Conservation (phyloP, 2,113 vertebrate species). For the Junco hyemalis region DNA sequence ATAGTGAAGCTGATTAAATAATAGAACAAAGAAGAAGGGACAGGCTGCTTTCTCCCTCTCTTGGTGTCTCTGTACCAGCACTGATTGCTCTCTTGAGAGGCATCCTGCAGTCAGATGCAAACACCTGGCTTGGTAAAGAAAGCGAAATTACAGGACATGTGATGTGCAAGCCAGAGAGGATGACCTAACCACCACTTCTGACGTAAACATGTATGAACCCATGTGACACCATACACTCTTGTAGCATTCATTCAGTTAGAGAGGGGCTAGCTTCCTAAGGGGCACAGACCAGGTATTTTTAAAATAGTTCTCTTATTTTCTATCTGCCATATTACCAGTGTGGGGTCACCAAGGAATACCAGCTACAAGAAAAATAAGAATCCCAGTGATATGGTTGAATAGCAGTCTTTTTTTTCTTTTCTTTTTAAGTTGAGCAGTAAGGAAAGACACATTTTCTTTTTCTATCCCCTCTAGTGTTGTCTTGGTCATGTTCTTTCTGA, state of each 20-base stretch:
- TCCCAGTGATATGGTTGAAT: neutral
- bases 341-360: neutral
- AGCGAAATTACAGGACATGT: neutral
- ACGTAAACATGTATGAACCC: neutral
- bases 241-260: neutral
- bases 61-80: neutral
- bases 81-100: neutral
- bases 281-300: neutral
- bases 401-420: too few relatives aligned
- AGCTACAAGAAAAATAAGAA: neutral
- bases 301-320: neutral
- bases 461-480: neutral
- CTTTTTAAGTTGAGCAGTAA: neutral
- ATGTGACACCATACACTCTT: neutral
- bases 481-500: neutral
- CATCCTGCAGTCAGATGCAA: neutral
- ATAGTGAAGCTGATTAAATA: neutral
- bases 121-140: neutral
- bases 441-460: neutral
- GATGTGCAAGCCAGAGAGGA: neutral
- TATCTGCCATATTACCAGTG: neutral
- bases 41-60: neutral
- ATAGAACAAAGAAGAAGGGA: neutral
- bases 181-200: neutral
- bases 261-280: neutral